phyloP scores from a whole-genome alignment of 1,140 invertebrate genomes.

The Bombyx mandarina region DNA sequence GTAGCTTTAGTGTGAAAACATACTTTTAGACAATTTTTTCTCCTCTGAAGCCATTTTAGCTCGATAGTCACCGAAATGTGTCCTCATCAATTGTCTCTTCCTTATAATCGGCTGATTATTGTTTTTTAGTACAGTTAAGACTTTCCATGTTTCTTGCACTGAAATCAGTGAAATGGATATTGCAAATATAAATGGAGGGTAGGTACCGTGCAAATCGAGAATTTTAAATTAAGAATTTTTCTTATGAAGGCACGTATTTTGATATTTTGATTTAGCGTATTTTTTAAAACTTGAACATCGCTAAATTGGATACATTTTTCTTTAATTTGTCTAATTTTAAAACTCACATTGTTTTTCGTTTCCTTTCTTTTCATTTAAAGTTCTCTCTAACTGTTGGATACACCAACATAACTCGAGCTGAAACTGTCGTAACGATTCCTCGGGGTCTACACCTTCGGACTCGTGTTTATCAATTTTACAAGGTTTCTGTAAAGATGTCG shows the following conservation, averaged over 20 bases:
- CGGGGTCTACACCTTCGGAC: conserved; percentile 33
- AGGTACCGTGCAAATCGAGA: not conserved
- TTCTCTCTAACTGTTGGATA: conserved; percentile 77
- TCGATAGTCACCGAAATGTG: conserved; percentile 81
- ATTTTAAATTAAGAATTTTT: not conserved
- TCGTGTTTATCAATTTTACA: conserved; percentile 41
- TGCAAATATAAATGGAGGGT: too few relatives aligned
- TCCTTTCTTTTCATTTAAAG: conserved; percentile 73
- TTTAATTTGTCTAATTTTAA: conserved; percentile 4
- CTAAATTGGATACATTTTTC: conserved; percentile 3
- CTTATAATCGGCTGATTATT: conserved; percentile 76
- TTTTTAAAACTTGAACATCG: not conserved
- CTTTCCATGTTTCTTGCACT: conserved; percentile 75
- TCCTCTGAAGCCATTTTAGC: conserved; percentile 82
- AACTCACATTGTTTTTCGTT: conserved; percentile 74
- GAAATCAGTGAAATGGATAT: conserved; percentile 20
- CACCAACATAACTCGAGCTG: conserved; percentile 84
- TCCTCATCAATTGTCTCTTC: conserved; percentile 81
- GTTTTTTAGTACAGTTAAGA: conserved; percentile 77
- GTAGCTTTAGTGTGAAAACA: conserved; percentile 9
- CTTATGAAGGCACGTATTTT: not conserved
- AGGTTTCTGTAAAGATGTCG: conserved; percentile 48
- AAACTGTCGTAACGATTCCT: conserved; percentile 76
- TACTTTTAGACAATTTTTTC: conserved; percentile 72
- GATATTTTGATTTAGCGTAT: not conserved